Percentiles rank a stretch among this genome's conserved stretches.
phyloP scores from a whole-genome alignment of 1,140 invertebrate species.

The Telenomus remus region DNA sequence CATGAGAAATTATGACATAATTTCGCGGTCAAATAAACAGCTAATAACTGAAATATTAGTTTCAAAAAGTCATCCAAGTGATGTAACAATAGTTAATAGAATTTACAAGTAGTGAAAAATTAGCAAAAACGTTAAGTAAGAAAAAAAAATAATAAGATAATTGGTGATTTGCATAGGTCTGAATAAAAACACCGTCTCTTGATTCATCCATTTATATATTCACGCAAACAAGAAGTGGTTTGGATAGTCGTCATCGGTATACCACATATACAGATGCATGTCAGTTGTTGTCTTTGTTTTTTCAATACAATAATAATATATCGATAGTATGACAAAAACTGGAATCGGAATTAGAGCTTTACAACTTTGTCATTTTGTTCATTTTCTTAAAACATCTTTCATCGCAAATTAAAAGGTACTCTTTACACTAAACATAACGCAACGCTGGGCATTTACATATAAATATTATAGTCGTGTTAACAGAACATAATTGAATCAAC shows the following conservation, averaged over 20 bases:
- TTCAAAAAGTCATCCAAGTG: too few relatives aligned
- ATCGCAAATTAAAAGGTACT: constrained; percentile 16
- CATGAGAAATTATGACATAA: too few relatives aligned
- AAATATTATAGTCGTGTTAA: constrained; percentile 36
- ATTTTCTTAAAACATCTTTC: constrained; percentile 27
- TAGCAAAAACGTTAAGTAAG: too few relatives aligned
- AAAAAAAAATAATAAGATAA: background rate
- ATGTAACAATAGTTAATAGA: too few relatives aligned
- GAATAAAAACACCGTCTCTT: constrained; percentile 53
- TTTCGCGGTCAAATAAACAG: too few relatives aligned
- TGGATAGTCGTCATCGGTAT: constrained; percentile 63
- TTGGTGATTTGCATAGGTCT: background rate
- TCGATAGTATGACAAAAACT: constrained; percentile 63
- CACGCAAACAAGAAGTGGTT: constrained; percentile 70
- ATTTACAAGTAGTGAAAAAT: too few relatives aligned
- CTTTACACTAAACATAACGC: constrained; percentile 36
- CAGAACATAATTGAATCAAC: constrained; percentile 50
- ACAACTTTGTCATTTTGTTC: constrained; percentile 52
- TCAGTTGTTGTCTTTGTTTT: constrained; percentile 56
- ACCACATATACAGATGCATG: constrained; percentile 61
- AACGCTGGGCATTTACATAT: constrained; percentile 38
- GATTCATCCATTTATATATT: constrained; percentile 68
- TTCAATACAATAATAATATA: constrained; percentile 63
- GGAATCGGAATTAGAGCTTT: constrained; percentile 62
- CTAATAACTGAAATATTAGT: too few relatives aligned